Evolutionary conservation across 2,888 invertebrate genomes (phyloP).

Genomic region (Helleia helle): DNA sequence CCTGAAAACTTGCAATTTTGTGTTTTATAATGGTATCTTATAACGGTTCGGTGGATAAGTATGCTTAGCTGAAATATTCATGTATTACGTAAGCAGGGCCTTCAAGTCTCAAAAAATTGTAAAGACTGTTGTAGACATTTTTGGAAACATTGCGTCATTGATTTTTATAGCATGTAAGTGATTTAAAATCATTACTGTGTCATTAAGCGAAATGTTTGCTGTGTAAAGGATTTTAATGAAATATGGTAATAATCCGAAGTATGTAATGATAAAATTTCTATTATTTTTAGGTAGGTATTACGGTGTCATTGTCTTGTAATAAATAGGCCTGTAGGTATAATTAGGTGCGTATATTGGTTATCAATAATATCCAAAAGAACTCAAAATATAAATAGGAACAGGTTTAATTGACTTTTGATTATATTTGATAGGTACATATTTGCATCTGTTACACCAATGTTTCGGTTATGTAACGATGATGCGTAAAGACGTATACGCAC

Average conservation of each 20-base stretch:
- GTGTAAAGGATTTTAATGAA: background rate
- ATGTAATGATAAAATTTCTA: too few species aligned
- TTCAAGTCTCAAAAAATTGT: background rate
- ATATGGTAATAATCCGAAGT: conserved; percentile 1
- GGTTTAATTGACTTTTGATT: too few species aligned
- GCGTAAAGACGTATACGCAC: background rate
- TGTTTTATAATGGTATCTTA: background rate
- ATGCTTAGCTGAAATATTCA: conserved; percentile 2
- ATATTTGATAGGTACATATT: too few species aligned
- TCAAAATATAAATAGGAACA: too few species aligned
- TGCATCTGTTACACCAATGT: too few species aligned
- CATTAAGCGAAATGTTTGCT: background rate
- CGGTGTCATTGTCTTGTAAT: too few species aligned
- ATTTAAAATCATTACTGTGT: background rate
- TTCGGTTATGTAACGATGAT: too few species aligned
- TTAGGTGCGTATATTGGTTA: too few species aligned
- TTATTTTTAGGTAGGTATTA: too few species aligned
- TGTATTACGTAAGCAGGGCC: conserved; percentile 4
- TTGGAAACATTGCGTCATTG: background rate
- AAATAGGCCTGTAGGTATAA: too few species aligned
- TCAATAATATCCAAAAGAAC: too few species aligned
- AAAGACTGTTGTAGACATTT: background rate
- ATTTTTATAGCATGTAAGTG: background rate
- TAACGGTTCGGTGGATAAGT: background rate
- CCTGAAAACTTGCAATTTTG: too few species aligned